Conservation (phyloP, 2,888 invertebrate species). For the Mimas tiliae region DNA sequence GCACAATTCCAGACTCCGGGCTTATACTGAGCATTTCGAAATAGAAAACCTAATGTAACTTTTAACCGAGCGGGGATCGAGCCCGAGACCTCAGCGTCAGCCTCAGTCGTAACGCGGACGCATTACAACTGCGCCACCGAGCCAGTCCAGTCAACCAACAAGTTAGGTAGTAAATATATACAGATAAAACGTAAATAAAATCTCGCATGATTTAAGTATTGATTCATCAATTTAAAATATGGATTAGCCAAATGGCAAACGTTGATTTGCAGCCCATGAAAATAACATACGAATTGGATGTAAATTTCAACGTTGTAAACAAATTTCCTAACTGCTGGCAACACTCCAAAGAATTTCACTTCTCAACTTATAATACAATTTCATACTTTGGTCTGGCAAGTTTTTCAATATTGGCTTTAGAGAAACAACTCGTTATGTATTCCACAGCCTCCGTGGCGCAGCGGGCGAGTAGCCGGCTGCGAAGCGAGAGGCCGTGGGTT, state of each 20-base stretch:
- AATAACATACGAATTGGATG: slow-evolving; percentile 3
- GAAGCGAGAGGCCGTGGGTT: too few relatives aligned
- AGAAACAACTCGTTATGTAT: neutral
- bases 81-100: too few relatives aligned
- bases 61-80: too few relatives aligned
- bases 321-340: slow-evolving; percentile 12
- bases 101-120: too few relatives aligned
- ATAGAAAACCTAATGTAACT: too few relatives aligned
- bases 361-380: slow-evolving; percentile 15
- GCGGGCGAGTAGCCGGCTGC: too few relatives aligned
- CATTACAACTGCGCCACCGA: too few relatives aligned
- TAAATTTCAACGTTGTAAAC: slow-evolving; percentile 16
- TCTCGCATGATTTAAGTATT: neutral
- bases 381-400: slow-evolving; percentile 4
- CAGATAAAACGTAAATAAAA: neutral
- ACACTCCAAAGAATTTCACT: slow-evolving; percentile 12
- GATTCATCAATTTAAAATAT: slow-evolving; percentile 18
- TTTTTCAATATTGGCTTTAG: slow-evolving; percentile 7
- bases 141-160: too few relatives aligned
- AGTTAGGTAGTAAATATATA: too few relatives aligned
- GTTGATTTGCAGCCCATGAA: slow-evolving; percentile 22
- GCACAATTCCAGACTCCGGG: too few relatives aligned
- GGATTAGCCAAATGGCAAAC: slow-evolving; percentile 5
- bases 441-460: too few relatives aligned
- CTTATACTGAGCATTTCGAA: too few relatives aligned